Evolutionary conservation across 2,113 vertebrate species (phyloP).

Genomic region (Natator depressus): DNA sequence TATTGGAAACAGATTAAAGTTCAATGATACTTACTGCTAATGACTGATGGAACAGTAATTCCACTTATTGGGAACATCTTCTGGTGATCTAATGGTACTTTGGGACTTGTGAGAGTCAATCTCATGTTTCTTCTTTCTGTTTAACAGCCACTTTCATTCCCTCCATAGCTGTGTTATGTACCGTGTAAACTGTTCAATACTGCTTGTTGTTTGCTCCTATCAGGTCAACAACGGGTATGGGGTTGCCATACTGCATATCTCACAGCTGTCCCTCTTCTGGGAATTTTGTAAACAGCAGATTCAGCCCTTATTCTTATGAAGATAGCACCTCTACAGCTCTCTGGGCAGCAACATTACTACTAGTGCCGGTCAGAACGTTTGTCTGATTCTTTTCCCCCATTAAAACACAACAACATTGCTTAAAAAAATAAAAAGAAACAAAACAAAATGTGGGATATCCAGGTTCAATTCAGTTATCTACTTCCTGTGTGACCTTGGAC

Average conservation of each 20-base stretch:
- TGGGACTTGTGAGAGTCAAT: neutral
- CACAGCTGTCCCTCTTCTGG: too few species aligned
- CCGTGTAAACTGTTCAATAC: neutral
- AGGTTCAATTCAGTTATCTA: neutral
- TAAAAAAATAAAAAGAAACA: too few species aligned
- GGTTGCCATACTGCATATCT: neutral
- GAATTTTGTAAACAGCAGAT: neutral
- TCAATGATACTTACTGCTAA: neutral
- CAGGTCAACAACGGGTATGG: neutral
- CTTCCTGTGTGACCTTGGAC: neutral
- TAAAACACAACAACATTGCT: too few species aligned
- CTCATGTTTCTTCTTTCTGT: neutral
- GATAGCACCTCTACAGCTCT: neutral
- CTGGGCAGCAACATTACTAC: rapidly evolving
- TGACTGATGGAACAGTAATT: neutral
- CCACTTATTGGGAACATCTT: neutral
- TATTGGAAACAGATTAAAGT: neutral
- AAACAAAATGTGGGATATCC: neutral
- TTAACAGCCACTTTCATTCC: neutral
- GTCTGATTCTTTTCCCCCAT: too few species aligned
- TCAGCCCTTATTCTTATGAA: neutral
- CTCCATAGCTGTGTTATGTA: neutral
- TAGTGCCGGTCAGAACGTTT: neutral
- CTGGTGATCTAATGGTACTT: neutral
- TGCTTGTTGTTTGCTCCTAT: neutral